A percentile compares a stretch with the other conserved stretches of the same genome.
phyloP scores from a whole-genome alignment of 2,113 vertebrate genomes.

The Lanius collurio region DNA sequence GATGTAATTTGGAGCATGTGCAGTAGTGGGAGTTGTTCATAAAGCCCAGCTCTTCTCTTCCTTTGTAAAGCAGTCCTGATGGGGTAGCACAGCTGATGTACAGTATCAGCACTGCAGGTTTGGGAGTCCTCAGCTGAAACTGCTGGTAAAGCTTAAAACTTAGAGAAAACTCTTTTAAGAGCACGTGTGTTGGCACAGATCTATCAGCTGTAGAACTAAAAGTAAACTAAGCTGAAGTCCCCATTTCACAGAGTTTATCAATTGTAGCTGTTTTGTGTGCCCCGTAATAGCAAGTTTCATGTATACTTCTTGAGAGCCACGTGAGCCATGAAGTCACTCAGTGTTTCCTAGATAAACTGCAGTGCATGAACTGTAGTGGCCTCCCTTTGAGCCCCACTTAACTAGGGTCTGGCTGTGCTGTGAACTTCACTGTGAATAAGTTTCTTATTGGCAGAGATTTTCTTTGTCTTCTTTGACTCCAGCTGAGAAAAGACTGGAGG shows the following conservation, averaged over 20 bases:
- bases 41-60: not conserved
- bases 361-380: constrained; percentile 30
- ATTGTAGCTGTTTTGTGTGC: not conserved
- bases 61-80: not conserved
- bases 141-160: not conserved
- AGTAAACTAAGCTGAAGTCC: not conserved
- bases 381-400: constrained; percentile 38
- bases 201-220: not conserved
- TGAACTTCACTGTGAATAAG: constrained; percentile 14
- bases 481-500: not conserved
- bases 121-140: not conserved
- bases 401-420: constrained; percentile 15
- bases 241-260: not conserved
- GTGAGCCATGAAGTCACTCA: not conserved
- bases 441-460: constrained; percentile 9
- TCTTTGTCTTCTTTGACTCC: constrained; percentile 40
- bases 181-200: not conserved
- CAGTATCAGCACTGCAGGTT: not conserved
- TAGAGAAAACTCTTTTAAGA: not conserved
- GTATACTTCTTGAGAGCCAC: not conserved
- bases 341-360: not conserved
- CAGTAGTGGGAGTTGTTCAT: not conserved
- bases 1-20: not conserved
- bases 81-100: not conserved
- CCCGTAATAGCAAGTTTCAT: not conserved